Percentiles rank a stretch among this genome's conserved stretches.
These are phyloP conservation scores for Macaca fascicularis DNA, from an alignment of 2,113 vertebrate genomes.

Conservation along the genomic window T2T-MFA8v1.1 NC_088379.1:5885501-5886000, in stretches of 20 bases:
- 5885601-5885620: too few species aligned
- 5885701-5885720: too few species aligned
- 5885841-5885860: accelerated
- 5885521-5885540: too few species aligned
- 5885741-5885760: accelerated
- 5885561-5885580: too few species aligned
- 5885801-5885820: accelerated
- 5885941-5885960: neutral
- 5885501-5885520: too few species aligned
- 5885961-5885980: neutral
- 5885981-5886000: neutral
- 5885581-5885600: too few species aligned
- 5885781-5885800: accelerated
- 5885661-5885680: too few species aligned
- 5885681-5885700: too few species aligned
- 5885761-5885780: neutral
- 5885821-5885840: neutral
- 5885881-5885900: accelerated
- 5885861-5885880: neutral
- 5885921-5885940: accelerated
- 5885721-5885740: too few species aligned
- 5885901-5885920: accelerated
- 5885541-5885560: too few species aligned
- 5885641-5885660: too few species aligned
- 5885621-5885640: too few species aligned